phyloP scores from a whole-genome alignment of 2,888 invertebrate genomes.

The Andrena chrysosceles region DNA sequence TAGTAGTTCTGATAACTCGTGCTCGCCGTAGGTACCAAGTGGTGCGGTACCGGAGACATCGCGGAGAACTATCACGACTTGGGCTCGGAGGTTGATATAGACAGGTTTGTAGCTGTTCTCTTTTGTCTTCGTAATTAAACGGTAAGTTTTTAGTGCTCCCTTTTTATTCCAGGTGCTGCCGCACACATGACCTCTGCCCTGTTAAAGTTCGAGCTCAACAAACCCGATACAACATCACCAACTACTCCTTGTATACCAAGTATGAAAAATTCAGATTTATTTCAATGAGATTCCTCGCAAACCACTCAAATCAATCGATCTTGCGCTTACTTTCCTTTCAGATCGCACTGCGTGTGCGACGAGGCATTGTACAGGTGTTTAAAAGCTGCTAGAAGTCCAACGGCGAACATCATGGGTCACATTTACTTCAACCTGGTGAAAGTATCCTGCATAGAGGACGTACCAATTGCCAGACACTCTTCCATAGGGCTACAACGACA shows the following conservation, averaged over 20 bases:
- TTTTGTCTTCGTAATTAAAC: not conserved
- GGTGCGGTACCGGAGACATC: conserved; percentile 97
- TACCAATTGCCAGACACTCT: conserved; percentile 37
- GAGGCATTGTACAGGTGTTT: conserved; percentile 93
- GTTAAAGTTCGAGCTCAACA: conserved; percentile 91
- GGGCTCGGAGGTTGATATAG: conserved; percentile 88
- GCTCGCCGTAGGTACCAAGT: conserved; percentile 91
- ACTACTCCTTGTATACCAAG: conserved; percentile 94
- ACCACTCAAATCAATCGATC: not conserved
- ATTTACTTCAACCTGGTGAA: conserved; percentile 94
- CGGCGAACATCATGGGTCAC: conserved; percentile 91
- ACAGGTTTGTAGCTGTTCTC: conserved; percentile 69
- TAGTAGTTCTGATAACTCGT: not conserved
- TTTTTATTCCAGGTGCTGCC: conserved; percentile 88
- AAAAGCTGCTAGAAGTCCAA: conserved; percentile 90
- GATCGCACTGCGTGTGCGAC: conserved; percentile 95
- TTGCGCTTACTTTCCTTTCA: conserved; percentile 73
- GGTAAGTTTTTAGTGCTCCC: no score
- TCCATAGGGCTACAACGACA: conserved; percentile 53
- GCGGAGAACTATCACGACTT: conserved; percentile 94
- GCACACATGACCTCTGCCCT: conserved; percentile 96
- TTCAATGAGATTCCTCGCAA: not conserved
- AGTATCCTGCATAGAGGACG: conserved; percentile 90
- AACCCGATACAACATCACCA: conserved; percentile 92
- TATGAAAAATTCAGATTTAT: conserved; percentile 77